Evolutionary conservation across 2,888 invertebrate species (phyloP).

Genomic region (Rhagium mordax): DNA sequence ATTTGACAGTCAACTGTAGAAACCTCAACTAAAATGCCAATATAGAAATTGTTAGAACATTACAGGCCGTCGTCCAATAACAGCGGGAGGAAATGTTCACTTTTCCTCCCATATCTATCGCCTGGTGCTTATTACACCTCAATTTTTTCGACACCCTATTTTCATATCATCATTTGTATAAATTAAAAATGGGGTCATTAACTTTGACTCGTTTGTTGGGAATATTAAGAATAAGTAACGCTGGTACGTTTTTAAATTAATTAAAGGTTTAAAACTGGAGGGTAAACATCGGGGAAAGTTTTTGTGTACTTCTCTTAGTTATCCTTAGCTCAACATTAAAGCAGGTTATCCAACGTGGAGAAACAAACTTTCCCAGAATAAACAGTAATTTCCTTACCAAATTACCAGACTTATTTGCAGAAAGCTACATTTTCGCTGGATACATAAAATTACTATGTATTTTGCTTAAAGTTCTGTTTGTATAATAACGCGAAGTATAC

Average conservation of each 20-base stretch:
- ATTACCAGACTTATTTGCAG: slow-evolving; percentile 70
- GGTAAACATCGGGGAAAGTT: slow-evolving; percentile 32
- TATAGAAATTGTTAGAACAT: too few species aligned
- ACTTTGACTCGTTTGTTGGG: too few species aligned
- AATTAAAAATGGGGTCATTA: too few species aligned
- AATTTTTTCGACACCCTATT: too few species aligned
- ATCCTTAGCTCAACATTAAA: slow-evolving; percentile 57
- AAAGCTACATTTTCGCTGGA: slow-evolving; percentile 69
- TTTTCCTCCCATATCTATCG: too few species aligned
- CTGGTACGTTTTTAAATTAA: not conserved
- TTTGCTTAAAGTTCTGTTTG: slow-evolving; percentile 67
- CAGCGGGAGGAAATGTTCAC: too few species aligned
- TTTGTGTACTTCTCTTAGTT: slow-evolving; percentile 53
- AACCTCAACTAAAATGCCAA: too few species aligned
- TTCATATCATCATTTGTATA: too few species aligned
- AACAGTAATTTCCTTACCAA: slow-evolving; percentile 71
- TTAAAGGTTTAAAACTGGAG: not conserved
- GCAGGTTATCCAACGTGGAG: slow-evolving; percentile 62
- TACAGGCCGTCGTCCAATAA: too few species aligned
- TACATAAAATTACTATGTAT: slow-evolving; percentile 70
- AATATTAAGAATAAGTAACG: not conserved
- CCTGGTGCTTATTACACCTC: too few species aligned
- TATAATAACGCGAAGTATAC: slow-evolving; percentile 64
- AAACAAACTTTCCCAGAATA: slow-evolving; percentile 68
- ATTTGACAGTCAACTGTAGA: too few species aligned